A percentile compares a stretch with the other conserved stretches of the same genome.
phyloP scores from a whole-genome alignment of 30 jellyfish, hydroid and myxozoan genomes.

The Mastigias papua region DNA sequence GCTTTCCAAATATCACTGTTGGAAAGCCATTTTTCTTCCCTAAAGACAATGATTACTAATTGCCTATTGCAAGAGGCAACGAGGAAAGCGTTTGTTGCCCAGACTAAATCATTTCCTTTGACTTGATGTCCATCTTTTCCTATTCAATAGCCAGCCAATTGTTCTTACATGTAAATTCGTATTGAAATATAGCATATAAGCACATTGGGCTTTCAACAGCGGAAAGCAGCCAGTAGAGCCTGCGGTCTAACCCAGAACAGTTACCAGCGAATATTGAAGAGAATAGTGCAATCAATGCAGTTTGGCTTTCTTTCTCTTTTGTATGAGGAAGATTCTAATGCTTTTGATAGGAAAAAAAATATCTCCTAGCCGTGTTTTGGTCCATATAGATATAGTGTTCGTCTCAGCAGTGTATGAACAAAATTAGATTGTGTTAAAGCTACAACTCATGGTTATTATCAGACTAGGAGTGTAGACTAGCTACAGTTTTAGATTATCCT shows the following conservation, averaged over 20 bases:
- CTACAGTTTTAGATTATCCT: too few species aligned
- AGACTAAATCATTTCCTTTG: constrained; percentile 21
- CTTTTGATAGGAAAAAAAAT: too few species aligned
- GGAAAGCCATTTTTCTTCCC: constrained; percentile 53
- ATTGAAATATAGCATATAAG: neutral
- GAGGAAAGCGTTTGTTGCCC: constrained; percentile 44
- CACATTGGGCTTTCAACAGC: neutral
- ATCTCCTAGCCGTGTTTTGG: too few species aligned
- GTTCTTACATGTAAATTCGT: neutral
- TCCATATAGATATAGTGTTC: too few species aligned
- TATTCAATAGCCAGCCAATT: constrained; percentile 1
- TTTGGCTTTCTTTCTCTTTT: neutral
- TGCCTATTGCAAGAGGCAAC: constrained; percentile 16
- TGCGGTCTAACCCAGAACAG: neutral
- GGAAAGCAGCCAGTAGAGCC: neutral
- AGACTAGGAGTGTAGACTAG: too few species aligned
- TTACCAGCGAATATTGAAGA: neutral
- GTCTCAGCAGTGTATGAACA: too few species aligned
- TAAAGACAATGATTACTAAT: constrained; percentile 13
- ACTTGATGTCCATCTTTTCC: constrained; percentile 15
- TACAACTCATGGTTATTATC: too few species aligned
- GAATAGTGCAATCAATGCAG: neutral
- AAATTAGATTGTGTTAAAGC: too few species aligned
- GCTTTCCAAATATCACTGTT: constrained; percentile 57
- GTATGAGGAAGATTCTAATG: neutral